Evolutionary conservation across 2,113 vertebrate genomes (phyloP).

Genomic region (Salvelinus alpinus): DNA sequence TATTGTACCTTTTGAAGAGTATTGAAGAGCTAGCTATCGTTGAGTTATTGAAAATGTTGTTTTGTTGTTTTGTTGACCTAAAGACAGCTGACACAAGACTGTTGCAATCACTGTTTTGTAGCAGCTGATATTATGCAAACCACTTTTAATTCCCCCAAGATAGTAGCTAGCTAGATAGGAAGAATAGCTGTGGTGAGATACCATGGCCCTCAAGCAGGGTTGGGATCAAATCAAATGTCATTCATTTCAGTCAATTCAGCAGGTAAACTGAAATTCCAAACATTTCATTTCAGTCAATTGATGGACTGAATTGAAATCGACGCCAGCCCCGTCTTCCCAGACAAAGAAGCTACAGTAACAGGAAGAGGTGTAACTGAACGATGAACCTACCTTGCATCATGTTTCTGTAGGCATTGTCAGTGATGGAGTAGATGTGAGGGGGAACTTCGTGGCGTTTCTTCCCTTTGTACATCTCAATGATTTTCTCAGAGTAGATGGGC

Average conservation of each 20-base stretch:
- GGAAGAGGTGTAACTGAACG: background rate
- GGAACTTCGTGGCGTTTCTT: conserved; percentile 97
- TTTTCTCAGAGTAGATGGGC: conserved; percentile 97
- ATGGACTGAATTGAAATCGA: too few relatives aligned
- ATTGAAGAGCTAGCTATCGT: background rate
- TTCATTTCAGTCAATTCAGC: too few relatives aligned
- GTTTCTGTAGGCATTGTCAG: conserved; percentile 94
- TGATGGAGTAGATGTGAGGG: conserved; percentile 92
- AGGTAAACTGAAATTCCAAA: too few relatives aligned
- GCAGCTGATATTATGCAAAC: background rate
- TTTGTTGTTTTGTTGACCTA: background rate
- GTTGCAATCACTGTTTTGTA: background rate
- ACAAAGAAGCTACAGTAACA: background rate
- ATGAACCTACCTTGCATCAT: conserved; percentile 91
- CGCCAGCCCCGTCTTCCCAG: too few relatives aligned
- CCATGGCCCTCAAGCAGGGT: too few relatives aligned
- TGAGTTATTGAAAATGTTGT: background rate
- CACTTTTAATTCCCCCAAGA: background rate
- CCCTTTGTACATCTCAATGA: conserved; percentile 97
- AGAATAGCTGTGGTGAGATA: too few relatives aligned
- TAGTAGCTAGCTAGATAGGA: too few relatives aligned
- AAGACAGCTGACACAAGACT: background rate
- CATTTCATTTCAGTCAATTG: too few relatives aligned
- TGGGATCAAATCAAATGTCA: too few relatives aligned
- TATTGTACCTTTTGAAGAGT: background rate